Evolutionary conservation across 2,113 vertebrate genomes (phyloP).

Genomic region (Atherinomorus stipes): DNA sequence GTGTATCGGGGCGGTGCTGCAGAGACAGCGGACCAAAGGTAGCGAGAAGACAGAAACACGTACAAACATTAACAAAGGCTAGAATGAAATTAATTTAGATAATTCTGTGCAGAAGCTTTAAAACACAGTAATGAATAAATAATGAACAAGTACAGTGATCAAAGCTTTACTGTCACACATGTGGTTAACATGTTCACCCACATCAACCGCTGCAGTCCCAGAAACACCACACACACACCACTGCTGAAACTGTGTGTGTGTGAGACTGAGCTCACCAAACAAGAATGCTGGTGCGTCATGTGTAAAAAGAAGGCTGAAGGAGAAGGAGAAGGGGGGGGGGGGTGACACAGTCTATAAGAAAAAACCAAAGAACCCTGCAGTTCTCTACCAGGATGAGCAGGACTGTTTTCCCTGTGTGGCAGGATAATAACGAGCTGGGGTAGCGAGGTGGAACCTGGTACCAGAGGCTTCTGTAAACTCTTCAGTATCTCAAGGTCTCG

Average conservation of each 20-base stretch:
- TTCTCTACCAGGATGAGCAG: constrained; percentile 2
- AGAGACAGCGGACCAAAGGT: too few relatives aligned
- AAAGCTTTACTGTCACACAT: too few relatives aligned
- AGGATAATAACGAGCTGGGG: constrained; percentile 17
- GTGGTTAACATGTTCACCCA: constrained; percentile 6
- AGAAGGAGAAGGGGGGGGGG: background rate
- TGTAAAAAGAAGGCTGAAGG: constrained; percentile 28
- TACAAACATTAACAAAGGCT: too few relatives aligned
- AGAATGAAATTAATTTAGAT: too few relatives aligned
- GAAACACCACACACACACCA: background rate
- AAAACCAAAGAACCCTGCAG: background rate
- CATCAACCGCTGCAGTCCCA: background rate
- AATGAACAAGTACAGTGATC: too few relatives aligned
- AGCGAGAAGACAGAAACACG: too few relatives aligned
- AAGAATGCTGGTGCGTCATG: constrained; percentile 68
- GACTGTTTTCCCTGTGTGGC: constrained; percentile 12
- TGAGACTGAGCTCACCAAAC: constrained; percentile 67
- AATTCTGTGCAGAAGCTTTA: too few relatives aligned
- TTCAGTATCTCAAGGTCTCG: constrained; percentile 54
- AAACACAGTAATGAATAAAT: too few relatives aligned
- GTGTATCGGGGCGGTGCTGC: too few relatives aligned
- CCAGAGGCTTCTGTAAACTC: constrained; percentile 57
- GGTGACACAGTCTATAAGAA: constrained; percentile 12
- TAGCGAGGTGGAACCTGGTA: constrained; percentile 57
- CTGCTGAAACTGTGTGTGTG: constrained; percentile 28